Conservation (phyloP, 2,888 invertebrate genomes). For the Callimorpha dominula region DNA sequence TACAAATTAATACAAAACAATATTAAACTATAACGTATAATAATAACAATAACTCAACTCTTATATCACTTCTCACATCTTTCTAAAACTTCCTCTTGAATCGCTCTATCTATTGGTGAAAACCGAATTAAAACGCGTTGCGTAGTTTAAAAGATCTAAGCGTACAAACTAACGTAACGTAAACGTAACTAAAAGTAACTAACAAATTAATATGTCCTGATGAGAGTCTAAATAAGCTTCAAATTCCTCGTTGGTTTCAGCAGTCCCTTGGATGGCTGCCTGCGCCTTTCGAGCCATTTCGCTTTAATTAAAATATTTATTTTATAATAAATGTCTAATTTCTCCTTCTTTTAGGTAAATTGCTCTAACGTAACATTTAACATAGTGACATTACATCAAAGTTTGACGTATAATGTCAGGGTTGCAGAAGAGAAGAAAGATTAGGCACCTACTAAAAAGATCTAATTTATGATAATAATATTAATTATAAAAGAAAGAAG, state of each 20-base stretch:
- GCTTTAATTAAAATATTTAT: background rate
- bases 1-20: too few relatives aligned
- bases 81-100: too few relatives aligned
- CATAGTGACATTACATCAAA: background rate
- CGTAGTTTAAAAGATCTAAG: too few relatives aligned
- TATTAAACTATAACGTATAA: too few relatives aligned
- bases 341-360: background rate
- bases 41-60: too few relatives aligned
- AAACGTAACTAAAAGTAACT: too few relatives aligned
- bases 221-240: conserved; percentile 61
- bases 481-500: background rate
- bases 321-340: background rate
- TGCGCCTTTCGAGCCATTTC: conserved; percentile 79
- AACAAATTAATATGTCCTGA: conserved; percentile 71
- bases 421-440: background rate
- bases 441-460: background rate
- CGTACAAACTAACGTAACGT: too few relatives aligned
- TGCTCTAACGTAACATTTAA: background rate
- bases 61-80: too few relatives aligned
- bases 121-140: too few relatives aligned
- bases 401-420: background rate
- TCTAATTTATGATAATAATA: background rate
- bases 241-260: conserved; percentile 76
- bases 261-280: conserved; percentile 72
- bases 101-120: too few relatives aligned